Evolutionary conservation across 2,113 vertebrate species (phyloP), one percentile per base, ranked within the genome.

Genomic region (Crotalus helleri): DNA sequence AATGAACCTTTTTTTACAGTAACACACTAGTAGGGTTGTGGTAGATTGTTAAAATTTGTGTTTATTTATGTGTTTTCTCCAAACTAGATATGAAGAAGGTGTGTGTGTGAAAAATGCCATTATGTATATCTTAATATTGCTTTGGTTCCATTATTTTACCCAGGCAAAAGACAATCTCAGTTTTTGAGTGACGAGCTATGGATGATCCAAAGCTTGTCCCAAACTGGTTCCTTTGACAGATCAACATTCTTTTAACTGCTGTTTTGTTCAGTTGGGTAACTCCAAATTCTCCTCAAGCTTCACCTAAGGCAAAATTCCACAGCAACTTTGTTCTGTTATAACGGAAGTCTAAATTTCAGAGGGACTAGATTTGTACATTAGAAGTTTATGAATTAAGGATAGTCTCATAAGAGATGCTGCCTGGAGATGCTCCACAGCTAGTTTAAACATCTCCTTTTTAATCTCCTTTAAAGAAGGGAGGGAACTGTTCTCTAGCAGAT

Each of bases 211-310:
- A 9, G 39, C 6, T 1, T 26, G 59, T 61, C 59, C 59, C 24
- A 29, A 61, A 61, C 24, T 21, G 44, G 44, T 81, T 81, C 17
- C 33, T 81, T 81, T 81, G 33, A 81, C 8, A 81, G 33, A 9
- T 44, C 54, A 81, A 8, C 3, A 44, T 81, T 88, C 51, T 55
- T 53, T 33, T 3, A 21, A 44, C 9, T 21, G 11, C 21, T 54
- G 17, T 39, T 81, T 39, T 81, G 3, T 51, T 15, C 61, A 55
- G 15, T 69, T 21, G 33, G 21, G 6, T 12, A 53, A 13, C 49
- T 91, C 64, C n/a, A 39, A 54, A 90, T 85, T 91, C 69, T 85
- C 95, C 95, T 94, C 91, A 4, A 4, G n/a, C 88, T 93, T 94
- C 87, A 91, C 55, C 51, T 69, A 92, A 93, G 21, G 17, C 92